phyloP scores from a whole-genome alignment of 2,888 invertebrate species.

The Strigamia crassipes region DNA sequence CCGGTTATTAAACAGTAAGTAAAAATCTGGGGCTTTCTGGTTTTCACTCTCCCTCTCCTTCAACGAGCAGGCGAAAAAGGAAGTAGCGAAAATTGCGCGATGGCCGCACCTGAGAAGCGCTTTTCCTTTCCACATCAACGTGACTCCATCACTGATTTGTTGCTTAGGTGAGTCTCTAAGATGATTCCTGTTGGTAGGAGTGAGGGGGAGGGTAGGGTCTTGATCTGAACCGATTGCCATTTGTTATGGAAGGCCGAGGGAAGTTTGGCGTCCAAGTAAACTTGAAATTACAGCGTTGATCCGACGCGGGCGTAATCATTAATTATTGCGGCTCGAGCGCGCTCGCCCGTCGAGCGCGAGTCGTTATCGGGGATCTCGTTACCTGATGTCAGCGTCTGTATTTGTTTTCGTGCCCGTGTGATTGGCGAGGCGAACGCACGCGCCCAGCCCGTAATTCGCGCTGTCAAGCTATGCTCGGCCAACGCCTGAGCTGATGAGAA shows the following conservation, averaged over 20 bases:
- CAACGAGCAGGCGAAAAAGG: background rate
- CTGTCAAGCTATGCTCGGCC: constrained; percentile 19
- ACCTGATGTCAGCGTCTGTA: constrained; percentile 21
- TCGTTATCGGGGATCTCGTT: constrained; percentile 21
- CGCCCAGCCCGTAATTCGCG: constrained; percentile 16
- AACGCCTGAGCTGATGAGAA: constrained; percentile 16
- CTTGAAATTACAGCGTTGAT: constrained; percentile 21
- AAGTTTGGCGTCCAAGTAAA: constrained; percentile 21
- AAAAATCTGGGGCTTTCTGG: too few species aligned
- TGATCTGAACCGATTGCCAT: constrained; percentile 21
- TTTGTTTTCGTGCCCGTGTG: constrained; percentile 21
- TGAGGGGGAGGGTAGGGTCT: background rate
- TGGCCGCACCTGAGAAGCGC: constrained; percentile 7
- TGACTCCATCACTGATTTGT: constrained; percentile 11
- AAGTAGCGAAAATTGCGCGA: background rate
- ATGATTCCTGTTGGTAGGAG: background rate
- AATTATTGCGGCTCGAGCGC: constrained; percentile 21
- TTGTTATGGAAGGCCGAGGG: constrained; percentile 10
- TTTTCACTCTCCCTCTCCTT: background rate
- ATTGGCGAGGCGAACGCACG: constrained; percentile 21
- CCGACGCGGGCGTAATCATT: constrained; percentile 16
- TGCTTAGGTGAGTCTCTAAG: constrained; percentile 15
- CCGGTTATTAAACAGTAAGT: too few species aligned
- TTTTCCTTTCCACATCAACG: background rate
- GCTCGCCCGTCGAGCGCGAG: constrained; percentile 21